Evolutionary conservation across 2,797 vertebrate species (phyloP).

Genomic region (Aulostomus chinensis): DNA sequence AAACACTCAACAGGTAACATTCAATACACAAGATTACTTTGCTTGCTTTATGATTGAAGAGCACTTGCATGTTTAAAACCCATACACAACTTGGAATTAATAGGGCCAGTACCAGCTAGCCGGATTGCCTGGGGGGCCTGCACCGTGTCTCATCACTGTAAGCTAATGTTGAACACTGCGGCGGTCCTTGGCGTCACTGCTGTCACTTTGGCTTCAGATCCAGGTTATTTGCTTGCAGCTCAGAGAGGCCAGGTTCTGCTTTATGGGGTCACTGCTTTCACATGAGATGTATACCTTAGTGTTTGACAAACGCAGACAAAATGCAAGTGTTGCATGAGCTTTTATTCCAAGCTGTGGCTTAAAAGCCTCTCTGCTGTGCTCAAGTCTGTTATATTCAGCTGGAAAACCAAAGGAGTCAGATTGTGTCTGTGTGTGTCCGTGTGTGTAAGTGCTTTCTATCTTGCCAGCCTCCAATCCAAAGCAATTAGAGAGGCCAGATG

Average conservation of each 20-base stretch:
- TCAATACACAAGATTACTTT: conserved; percentile 19
- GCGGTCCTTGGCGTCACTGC: conserved; percentile 42
- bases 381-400: conserved; percentile 45
- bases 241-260: conserved; percentile 42
- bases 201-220: conserved; percentile 74
- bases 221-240: conserved; percentile 57
- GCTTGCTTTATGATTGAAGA: conserved; percentile 16
- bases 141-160: conserved; percentile 58
- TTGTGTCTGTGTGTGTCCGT: conserved; percentile 8
- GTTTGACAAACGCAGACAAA: conserved; percentile 22
- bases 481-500: conserved; percentile 84
- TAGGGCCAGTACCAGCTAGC: conserved; percentile 44
- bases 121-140: conserved; percentile 35
- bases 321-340: conserved; percentile 21
- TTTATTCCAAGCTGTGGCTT: conserved; percentile 39
- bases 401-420: conserved; percentile 47
- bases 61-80: conserved; percentile 11
- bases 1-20: conserved; percentile 10
- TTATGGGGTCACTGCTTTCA: conserved; percentile 48
- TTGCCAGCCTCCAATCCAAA: conserved; percentile 78
- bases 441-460: conserved; percentile 54
- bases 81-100: conserved; percentile 28
- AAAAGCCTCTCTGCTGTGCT: conserved; percentile 54
- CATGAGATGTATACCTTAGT: conserved; percentile 30
- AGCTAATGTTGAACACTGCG: conserved; percentile 49